These are phyloP conservation scores for Pao palembangensis DNA, from an alignment of 2,113 vertebrate genomes.

Conservation along the genomic window DNA sequence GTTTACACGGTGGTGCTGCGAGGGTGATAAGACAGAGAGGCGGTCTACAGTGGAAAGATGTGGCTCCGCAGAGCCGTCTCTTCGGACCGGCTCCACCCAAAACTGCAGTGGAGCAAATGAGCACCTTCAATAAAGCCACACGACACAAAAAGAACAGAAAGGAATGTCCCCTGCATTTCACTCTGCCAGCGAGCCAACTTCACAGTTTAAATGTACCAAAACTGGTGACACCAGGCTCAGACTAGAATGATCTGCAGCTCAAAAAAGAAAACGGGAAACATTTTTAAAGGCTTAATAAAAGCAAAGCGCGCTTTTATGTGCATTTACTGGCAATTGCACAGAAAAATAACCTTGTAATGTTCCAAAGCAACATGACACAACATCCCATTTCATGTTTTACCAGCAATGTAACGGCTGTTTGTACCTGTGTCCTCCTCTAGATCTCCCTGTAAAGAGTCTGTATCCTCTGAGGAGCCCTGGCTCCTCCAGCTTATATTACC, in stretches of 20 bases:
- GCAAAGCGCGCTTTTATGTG: no score
- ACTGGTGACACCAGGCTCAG: slow-evolving; percentile 26
- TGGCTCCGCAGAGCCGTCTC: slow-evolving; percentile 39
- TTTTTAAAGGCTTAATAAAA: background rate
- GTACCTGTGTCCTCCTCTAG: slow-evolving; percentile 69
- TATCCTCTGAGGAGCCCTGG: slow-evolving; percentile 59
- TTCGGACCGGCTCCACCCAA: slow-evolving; percentile 65
- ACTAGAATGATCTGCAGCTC: slow-evolving; percentile 10
- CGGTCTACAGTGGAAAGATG: slow-evolving; percentile 39
- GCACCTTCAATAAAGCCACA: slow-evolving; percentile 75
- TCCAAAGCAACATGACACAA: background rate
- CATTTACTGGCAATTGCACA: no score
- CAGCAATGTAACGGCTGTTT: slow-evolving; percentile 3
- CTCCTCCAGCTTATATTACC: slow-evolving; percentile 70
- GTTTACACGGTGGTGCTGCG: slow-evolving; percentile 9
- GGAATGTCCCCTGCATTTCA: slow-evolving; percentile 66
- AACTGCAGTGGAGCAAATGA: slow-evolving; percentile 61
- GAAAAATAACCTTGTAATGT: background rate
- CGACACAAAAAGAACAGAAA: slow-evolving; percentile 69
- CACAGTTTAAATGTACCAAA: slow-evolving; percentile 41
- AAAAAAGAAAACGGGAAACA: background rate
- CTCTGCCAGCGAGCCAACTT: slow-evolving; percentile 50
- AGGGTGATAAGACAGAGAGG: slow-evolving; percentile 24
- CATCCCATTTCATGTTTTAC: background rate
- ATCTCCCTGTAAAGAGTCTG: slow-evolving; percentile 59